Evolutionary conservation across 1,140 invertebrate genomes (phyloP).

Genomic region (Drosophila baimaii): DNA sequence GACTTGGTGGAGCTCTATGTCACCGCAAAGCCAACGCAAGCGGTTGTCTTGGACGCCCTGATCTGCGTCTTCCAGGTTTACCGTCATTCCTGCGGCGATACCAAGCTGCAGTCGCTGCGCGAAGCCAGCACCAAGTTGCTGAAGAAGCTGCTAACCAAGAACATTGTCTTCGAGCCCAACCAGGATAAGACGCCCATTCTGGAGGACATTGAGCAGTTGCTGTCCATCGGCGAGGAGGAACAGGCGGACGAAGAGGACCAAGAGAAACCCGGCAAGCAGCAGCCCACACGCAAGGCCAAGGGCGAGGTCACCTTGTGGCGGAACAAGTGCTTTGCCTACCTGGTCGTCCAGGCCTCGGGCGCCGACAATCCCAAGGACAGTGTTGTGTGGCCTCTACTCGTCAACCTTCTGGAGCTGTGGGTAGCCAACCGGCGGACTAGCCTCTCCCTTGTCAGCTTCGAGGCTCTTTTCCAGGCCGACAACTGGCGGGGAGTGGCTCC

Average conservation of each 20-base stretch:
- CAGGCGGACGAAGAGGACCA: conserved; percentile 13
- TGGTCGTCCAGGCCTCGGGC: conserved; percentile 39
- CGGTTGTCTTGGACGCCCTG: conserved; percentile 39
- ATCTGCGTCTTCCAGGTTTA: conserved; percentile 42
- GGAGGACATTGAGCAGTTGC: conserved; percentile 43
- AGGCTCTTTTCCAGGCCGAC: conserved; percentile 30
- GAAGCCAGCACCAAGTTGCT: conserved; percentile 57
- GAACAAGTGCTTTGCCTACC: conserved; percentile 53
- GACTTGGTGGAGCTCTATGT: conserved; percentile 54
- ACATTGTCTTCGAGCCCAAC: conserved; percentile 2
- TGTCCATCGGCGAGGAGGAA: conserved; percentile 20
- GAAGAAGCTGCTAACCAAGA: conserved; percentile 29
- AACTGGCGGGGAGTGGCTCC: conserved; percentile 45
- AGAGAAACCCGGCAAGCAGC: neutral
- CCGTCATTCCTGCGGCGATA: neutral
- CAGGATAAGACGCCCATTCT: conserved; percentile 23
- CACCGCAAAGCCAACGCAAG: conserved; percentile 28
- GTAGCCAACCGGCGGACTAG: conserved; percentile 33
- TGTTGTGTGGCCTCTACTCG: conserved; percentile 36
- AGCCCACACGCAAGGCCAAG: conserved; percentile 16
- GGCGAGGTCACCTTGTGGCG: conserved; percentile 28
- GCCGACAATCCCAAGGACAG: conserved; percentile 3
- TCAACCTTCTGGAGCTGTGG: conserved; percentile 23
- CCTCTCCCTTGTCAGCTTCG: conserved; percentile 43
- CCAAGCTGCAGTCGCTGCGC: conserved; percentile 36